A percentile compares a stretch with the other conserved stretches of the same genome.
Conservation (phyloP, 2,797 vertebrate species). For the Anabas testudineus region DNA sequence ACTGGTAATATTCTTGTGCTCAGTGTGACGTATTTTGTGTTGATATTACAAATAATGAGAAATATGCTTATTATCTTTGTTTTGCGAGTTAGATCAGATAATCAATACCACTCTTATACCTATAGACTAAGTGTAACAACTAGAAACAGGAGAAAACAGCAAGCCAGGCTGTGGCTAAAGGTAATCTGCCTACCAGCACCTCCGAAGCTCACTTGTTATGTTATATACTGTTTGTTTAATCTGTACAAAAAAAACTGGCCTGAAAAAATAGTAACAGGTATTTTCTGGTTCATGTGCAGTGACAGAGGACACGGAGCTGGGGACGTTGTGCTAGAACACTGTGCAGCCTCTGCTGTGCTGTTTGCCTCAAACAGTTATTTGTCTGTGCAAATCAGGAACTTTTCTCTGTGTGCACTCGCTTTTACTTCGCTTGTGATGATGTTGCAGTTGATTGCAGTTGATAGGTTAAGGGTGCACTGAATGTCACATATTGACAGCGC, state of each 20-base stretch:
- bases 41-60: slow-evolving; percentile 1
- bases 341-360: slow-evolving; percentile 2
- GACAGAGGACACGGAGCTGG: not conserved
- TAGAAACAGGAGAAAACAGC: slow-evolving; percentile 4
- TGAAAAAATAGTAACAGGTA: not conserved
- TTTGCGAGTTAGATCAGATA: slow-evolving; percentile 10
- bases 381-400: slow-evolving; percentile 2
- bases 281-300: not conserved
- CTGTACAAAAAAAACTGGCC: not conserved
- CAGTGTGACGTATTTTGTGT: not conserved
- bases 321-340: slow-evolving; percentile 2
- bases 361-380: slow-evolving; percentile 14
- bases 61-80: slow-evolving; percentile 12
- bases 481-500: slow-evolving; percentile 45
- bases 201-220: not conserved
- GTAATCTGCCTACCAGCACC: slow-evolving; percentile 2
- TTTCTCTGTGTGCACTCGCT: slow-evolving; percentile 36
- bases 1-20: not conserved
- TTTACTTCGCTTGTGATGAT: slow-evolving; percentile 50
- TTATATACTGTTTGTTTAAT: slow-evolving; percentile 4
- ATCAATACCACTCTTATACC: not conserved
- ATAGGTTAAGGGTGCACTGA: slow-evolving; percentile 60
- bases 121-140: slow-evolving; percentile 17
- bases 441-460: slow-evolving; percentile 45
- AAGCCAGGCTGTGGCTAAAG: slow-evolving; percentile 1